Conservation (phyloP, 2,888 invertebrate genomes). For the Podabrus alpinus region DNA sequence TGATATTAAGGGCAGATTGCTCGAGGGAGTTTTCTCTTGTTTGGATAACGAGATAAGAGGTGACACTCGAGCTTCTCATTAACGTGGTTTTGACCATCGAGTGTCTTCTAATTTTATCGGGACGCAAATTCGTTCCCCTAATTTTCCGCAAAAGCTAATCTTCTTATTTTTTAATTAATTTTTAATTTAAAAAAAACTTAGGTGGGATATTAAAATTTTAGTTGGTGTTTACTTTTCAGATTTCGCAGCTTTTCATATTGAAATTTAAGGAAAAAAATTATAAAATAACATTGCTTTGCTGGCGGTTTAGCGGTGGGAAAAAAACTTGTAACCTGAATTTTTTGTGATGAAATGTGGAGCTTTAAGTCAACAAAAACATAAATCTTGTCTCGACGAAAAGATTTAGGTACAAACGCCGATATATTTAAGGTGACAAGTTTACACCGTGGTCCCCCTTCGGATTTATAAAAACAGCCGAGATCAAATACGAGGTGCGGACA, state of each 20-base stretch:
- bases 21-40: constrained; percentile 45
- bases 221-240: background rate
- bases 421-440: background rate
- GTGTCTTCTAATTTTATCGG: background rate
- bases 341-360: background rate
- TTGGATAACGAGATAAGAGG: constrained; percentile 47
- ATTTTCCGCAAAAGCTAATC: background rate
- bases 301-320: background rate
- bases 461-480: background rate
- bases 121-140: background rate
- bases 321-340: background rate
- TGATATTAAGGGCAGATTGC: constrained; percentile 39
- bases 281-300: background rate
- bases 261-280: background rate
- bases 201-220: background rate
- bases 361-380: constrained; percentile 1
- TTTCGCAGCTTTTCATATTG: background rate
- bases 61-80: constrained; percentile 39
- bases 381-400: background rate
- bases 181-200: background rate
- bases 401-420: background rate
- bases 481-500: background rate
- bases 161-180: background rate
- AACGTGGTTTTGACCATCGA: constrained; percentile 10
- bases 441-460: background rate